phyloP scores from a whole-genome alignment of 37 sponge, comb jelly and placozoan species.

The Lycopodina hypogea region DNA sequence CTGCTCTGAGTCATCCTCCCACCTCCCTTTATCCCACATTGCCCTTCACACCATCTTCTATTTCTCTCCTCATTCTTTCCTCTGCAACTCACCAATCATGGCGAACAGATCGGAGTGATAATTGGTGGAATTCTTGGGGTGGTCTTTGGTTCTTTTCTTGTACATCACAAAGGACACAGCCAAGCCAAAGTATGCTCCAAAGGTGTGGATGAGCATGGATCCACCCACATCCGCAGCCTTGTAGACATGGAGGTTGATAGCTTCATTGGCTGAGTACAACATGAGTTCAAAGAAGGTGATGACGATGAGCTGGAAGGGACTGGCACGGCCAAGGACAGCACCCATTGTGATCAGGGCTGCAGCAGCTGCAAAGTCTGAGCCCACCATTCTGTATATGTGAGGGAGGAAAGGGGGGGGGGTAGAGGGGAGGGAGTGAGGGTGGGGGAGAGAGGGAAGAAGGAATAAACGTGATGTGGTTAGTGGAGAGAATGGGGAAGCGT shows the following conservation, averaged over 20 bases:
- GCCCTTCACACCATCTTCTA: background rate
- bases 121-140: constrained; percentile 46
- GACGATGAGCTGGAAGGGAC: constrained; percentile 79
- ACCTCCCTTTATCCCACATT: too few relatives aligned
- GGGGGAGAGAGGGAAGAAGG: constrained; percentile 17
- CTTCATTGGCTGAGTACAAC: constrained; percentile 79
- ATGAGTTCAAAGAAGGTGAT: constrained; percentile 87
- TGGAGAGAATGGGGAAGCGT: too few relatives aligned
- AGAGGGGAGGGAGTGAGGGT: background rate
- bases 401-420: constrained; percentile 12
- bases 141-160: constrained; percentile 59
- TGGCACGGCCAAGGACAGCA: constrained; percentile 79
- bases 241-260: constrained; percentile 54
- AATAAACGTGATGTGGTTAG: background rate
- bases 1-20: too few relatives aligned
- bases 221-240: constrained; percentile 90
- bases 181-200: constrained; percentile 95
- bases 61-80: background rate
- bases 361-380: constrained; percentile 87
- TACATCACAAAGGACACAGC: constrained; percentile 69
- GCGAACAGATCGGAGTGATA: constrained; percentile 90
- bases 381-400: constrained; percentile 56
- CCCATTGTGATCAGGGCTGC: constrained; percentile 93
- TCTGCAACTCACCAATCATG: constrained; percentile 76
- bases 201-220: constrained; percentile 90